Percentiles rank a stretch among this genome's conserved stretches.
Conservation (phyloP, 2,113 vertebrate genomes). For the Psittacula cyanocephala region DNA sequence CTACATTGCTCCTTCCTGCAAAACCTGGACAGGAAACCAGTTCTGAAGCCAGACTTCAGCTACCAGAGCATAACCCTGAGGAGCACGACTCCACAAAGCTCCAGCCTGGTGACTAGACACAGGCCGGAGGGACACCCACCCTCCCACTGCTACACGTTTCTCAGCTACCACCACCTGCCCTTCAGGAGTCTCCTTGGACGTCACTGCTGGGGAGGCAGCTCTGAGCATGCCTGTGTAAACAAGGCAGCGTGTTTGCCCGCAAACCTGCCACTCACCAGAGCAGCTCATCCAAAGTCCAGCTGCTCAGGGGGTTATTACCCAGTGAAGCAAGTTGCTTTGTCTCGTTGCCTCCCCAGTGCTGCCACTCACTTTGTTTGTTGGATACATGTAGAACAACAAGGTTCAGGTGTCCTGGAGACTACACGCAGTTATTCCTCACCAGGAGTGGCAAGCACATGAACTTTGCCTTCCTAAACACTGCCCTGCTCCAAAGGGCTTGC, state of each 20-base stretch:
- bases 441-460: neutral
- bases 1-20: neutral
- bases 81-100: neutral
- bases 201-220: neutral
- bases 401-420: neutral
- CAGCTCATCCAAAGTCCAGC: conserved; percentile 56
- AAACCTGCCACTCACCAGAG: neutral
- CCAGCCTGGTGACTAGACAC: neutral
- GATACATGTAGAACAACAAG: neutral
- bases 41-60: neutral
- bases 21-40: neutral
- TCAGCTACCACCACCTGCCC: neutral
- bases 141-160: neutral
- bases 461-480: conserved; percentile 38
- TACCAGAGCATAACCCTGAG: neutral
- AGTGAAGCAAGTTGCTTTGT: neutral
- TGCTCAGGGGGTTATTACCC: conserved; percentile 3
- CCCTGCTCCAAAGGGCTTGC: neutral
- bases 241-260: neutral
- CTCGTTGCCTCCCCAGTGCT: neutral
- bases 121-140: neutral
- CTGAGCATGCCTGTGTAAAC: neutral
- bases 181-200: neutral
- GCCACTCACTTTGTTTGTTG: neutral
- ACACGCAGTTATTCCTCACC: neutral